phyloP scores from a whole-genome alignment of 2,113 vertebrate genomes.

The Anas platyrhynchos region DNA sequence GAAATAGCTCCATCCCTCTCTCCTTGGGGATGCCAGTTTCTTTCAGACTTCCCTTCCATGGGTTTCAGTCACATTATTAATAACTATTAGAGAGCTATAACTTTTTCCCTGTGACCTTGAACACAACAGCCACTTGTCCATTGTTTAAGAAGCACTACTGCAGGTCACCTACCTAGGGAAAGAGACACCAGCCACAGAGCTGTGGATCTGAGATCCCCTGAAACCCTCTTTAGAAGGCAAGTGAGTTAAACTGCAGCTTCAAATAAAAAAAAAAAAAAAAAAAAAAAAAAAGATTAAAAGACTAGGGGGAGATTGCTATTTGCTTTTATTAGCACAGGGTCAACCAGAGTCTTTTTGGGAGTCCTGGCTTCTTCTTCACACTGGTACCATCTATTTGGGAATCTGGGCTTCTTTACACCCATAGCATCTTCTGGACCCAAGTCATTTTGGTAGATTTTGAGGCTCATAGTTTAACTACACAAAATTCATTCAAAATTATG shows the following conservation, averaged over 20 bases:
- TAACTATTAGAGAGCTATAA: neutral
- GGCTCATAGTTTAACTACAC: neutral
- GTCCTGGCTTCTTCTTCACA: neutral
- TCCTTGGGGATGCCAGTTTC: neutral
- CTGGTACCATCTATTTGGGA: no score
- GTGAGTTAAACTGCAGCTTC: neutral
- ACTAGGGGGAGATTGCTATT: neutral
- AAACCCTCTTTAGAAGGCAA: neutral
- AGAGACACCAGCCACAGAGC: neutral
- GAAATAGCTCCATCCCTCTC: neutral
- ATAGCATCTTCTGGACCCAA: neutral
- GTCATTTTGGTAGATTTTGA: neutral
- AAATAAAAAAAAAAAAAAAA: accelerated
- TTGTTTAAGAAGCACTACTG: neutral
- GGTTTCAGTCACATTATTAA: neutral
- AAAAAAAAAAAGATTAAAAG: neutral
- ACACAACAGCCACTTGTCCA: neutral
- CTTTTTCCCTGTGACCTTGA: neutral
- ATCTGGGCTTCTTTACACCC: neutral
- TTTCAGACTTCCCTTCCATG: neutral
- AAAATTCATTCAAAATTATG: neutral
- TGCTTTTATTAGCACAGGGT: neutral
- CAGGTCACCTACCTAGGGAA: accelerated
- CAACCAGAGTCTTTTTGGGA: neutral
- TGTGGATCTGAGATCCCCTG: neutral